phyloP scores from a whole-genome alignment of 2,113 vertebrate genomes.

The Melanocharis versteri region DNA sequence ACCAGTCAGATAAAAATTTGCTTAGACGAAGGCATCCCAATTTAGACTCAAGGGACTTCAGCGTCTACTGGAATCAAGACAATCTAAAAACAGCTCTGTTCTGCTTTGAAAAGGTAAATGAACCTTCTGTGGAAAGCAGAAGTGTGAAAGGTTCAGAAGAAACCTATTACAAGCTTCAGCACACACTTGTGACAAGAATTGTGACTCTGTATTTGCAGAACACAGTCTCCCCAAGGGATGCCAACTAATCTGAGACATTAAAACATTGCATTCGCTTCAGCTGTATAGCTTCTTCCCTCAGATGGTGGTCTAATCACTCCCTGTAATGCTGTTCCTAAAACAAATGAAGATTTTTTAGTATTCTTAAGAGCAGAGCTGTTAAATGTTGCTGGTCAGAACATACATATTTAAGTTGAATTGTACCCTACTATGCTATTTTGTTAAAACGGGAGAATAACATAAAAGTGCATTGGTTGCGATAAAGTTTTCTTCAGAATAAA shows the following conservation, averaged over 20 bases:
- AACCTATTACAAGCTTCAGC: constrained; percentile 77
- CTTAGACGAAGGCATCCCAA: constrained; percentile 51
- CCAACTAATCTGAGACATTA: constrained; percentile 23
- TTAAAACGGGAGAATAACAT: background rate
- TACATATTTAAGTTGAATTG: background rate
- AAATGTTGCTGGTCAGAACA: background rate
- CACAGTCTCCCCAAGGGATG: constrained; percentile 13
- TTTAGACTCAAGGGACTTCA: constrained; percentile 49
- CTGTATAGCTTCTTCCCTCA: background rate
- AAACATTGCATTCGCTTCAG: constrained; percentile 22
- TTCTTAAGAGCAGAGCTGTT: background rate
- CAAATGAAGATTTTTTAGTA: background rate
- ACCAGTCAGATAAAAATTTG: constrained; percentile 62
- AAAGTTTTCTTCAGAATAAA: background rate
- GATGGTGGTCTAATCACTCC: background rate
- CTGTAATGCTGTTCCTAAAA: background rate
- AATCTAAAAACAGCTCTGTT: constrained; percentile 76
- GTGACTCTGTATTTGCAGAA: constrained; percentile 62
- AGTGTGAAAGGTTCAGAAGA: constrained; percentile 77
- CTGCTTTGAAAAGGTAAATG: constrained; percentile 75
- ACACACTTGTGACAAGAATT: constrained; percentile 71
- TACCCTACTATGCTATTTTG: background rate
- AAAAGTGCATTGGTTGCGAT: background rate
- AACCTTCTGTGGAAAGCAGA: constrained; percentile 75
- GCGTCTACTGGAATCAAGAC: constrained; percentile 67